phyloP scores from a whole-genome alignment of 2,797 vertebrate genomes.

The Fistularia tabacaria region DNA sequence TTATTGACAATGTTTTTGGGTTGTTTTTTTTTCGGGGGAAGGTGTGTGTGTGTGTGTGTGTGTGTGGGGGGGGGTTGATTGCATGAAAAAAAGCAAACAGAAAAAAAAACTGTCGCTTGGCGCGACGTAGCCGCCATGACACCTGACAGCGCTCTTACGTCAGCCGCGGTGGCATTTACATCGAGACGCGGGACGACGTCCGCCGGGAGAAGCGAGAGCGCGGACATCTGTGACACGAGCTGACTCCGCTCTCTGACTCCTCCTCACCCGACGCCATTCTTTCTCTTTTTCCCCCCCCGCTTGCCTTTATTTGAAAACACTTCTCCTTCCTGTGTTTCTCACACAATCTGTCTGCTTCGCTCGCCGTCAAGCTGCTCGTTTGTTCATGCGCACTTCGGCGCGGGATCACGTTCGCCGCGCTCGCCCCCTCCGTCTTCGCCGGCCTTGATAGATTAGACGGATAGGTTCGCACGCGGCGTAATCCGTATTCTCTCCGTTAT shows the following conservation, averaged over 20 bases:
- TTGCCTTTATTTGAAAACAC: conserved; percentile 35
- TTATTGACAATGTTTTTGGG: not conserved
- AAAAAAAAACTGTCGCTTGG: conserved; percentile 19
- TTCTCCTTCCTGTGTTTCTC: conserved; percentile 26
- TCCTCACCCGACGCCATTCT: too few relatives aligned
- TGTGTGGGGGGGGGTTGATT: too few relatives aligned
- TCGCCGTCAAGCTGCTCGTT: conserved; percentile 51
- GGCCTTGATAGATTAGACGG: too few relatives aligned
- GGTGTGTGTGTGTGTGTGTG: too few relatives aligned
- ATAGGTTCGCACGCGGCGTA: not conserved
- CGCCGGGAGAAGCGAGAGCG: conserved; percentile 6
- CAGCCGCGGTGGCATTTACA: conserved; percentile 41
- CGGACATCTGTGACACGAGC: conserved; percentile 53
- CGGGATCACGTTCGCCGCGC: conserved; percentile 26
- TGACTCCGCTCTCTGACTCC: conserved; percentile 29
- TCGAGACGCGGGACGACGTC: conserved; percentile 20
- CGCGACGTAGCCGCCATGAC: conserved; percentile 35
- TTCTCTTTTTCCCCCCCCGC: too few relatives aligned
- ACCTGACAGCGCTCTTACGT: conserved; percentile 35
- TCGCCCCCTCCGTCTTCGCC: conserved; percentile 34
- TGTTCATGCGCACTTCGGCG: conserved; percentile 40
- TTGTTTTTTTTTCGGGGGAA: too few relatives aligned
- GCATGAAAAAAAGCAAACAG: not conserved
- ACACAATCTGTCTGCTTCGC: conserved; percentile 53
- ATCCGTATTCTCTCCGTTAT: not conserved